Conservation (phyloP, 1,140 invertebrate genomes). For the Oncopeltus fasciatus region DNA sequence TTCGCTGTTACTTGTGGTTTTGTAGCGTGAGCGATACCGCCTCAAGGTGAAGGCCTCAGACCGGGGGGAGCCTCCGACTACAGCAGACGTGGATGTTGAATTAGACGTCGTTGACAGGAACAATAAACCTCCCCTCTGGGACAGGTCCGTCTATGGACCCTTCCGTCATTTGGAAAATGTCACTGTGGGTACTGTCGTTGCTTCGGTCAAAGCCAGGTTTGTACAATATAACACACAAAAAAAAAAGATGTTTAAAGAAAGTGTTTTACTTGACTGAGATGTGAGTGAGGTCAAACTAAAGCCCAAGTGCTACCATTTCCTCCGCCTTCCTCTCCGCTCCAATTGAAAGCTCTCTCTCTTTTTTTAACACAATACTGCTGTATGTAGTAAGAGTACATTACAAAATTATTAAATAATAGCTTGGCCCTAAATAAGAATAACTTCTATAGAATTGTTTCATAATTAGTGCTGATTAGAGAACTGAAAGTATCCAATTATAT, state of each 20-base stretch:
- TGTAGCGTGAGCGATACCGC: conserved; percentile 84
- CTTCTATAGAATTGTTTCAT: too few relatives aligned
- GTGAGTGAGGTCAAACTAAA: conserved; percentile 5
- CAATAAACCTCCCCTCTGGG: conserved; percentile 93
- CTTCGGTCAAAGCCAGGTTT: conserved; percentile 92
- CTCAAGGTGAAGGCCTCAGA: conserved; percentile 85
- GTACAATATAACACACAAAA: conserved; percentile 41
- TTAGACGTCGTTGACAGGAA: conserved; percentile 95
- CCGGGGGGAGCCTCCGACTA: conserved; percentile 70
- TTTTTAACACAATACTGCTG: too few relatives aligned
- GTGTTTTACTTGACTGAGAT: background rate
- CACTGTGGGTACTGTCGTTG: conserved; percentile 92
- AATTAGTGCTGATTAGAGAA: too few relatives aligned
- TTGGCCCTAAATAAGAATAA: too few relatives aligned
- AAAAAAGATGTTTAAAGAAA: background rate
- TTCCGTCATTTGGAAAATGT: conserved; percentile 95
- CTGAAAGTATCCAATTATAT: too few relatives aligned
- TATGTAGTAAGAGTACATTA: too few relatives aligned
- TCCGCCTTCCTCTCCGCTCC: too few relatives aligned
- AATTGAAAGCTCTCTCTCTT: too few relatives aligned
- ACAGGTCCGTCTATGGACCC: conserved; percentile 81
- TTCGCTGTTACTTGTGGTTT: conserved; percentile 3
- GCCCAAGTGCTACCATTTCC: background rate
- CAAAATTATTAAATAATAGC: too few relatives aligned
- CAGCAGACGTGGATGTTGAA: conserved; percentile 86